Conservation (phyloP, 2,113 vertebrate genomes). For the Brachypodius melanocephalos region DNA sequence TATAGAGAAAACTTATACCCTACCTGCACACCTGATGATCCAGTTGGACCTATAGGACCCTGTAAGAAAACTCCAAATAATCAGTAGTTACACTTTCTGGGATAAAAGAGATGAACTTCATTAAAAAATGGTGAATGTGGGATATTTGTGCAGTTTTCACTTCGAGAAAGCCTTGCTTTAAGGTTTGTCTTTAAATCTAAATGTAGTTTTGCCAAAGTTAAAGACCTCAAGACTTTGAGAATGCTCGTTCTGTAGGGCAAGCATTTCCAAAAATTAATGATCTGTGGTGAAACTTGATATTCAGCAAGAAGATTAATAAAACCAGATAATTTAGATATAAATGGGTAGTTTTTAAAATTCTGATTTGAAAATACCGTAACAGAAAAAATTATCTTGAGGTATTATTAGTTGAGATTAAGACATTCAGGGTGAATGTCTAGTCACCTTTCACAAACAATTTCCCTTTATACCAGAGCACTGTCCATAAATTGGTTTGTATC, state of each 20-base stretch:
- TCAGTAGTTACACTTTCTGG: not conserved
- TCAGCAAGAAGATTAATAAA: not conserved
- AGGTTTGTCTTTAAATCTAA: not conserved
- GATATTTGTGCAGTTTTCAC: not conserved
- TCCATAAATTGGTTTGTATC: not conserved
- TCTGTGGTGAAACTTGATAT: not conserved
- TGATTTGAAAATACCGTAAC: not conserved
- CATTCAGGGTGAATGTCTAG: not conserved
- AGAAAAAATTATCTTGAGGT: not conserved
- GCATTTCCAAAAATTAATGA: not conserved
- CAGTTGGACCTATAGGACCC: conserved; percentile 85
- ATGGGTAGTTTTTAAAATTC: not conserved
- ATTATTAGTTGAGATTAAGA: not conserved
- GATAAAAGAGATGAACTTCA: not conserved
- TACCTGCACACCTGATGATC: conserved; percentile 89
- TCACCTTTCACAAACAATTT: not conserved
- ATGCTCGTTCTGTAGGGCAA: not conserved
- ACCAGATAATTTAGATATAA: not conserved
- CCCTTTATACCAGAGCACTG: not conserved
- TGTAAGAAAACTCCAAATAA: conserved; percentile 64
- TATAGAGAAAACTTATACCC: not conserved
- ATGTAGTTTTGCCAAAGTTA: not conserved
- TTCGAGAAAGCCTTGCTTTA: not conserved
- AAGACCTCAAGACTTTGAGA: not conserved
- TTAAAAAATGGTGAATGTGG: not conserved